Base-by-base conservation (phyloP, 30 jellyfish, hydroid and myxozoan genomes). In the Cassiopea xamachana region DNA sequence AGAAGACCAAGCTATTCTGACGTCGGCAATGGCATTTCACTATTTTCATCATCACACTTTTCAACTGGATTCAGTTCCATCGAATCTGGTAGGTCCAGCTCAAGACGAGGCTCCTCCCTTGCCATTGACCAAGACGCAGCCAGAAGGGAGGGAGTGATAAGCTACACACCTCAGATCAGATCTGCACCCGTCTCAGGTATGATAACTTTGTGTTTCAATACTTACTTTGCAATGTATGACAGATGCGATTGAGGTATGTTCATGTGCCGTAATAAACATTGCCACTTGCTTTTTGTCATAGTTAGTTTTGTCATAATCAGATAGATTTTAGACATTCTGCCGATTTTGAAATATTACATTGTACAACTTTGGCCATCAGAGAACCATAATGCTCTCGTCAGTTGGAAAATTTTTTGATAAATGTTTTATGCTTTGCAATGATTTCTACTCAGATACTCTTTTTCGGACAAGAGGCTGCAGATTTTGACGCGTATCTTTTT, bases 91-190 rank as follows among this genome's bases (percentile, higher is more conserved):
- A 92, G 87, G 81, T 74, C 83, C 78, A 81, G 92, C 81, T 88
- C 91, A 50, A 82, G 98, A 62, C 81, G 93, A 48, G 88, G 93
- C 13, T 86, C 98, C 0, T 77, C 92, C 27, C 58, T 85, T n/a
- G 55, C 87, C 51, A 77, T 85, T 67, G 98, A 92, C 83, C 95
- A 78, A 59, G 95, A 86, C 61, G 87, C 93, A 39, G 91, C 98
- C 7, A 73, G 68, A 59, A 72, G 88, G 60, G 98, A 92, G 44
- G 91, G 91, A 39, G 93, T 92, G 75, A 87, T 92, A 58, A 92
- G 98, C 50, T 92, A 46, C 84, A 92, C 93, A 49, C 98, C 98
- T 18, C 98, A 92, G 61, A 92, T 92, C 93, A 86, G 79, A 82
- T 80, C 98, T 7, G 86, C 85, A 17, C 98, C 98, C 17, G 94